A percentile compares a stretch with the other conserved stretches of the same genome.
These are phyloP conservation scores for Chydorus sphaericus DNA, from an alignment of 2,888 invertebrate species.

Conservation along the genomic window DNA sequence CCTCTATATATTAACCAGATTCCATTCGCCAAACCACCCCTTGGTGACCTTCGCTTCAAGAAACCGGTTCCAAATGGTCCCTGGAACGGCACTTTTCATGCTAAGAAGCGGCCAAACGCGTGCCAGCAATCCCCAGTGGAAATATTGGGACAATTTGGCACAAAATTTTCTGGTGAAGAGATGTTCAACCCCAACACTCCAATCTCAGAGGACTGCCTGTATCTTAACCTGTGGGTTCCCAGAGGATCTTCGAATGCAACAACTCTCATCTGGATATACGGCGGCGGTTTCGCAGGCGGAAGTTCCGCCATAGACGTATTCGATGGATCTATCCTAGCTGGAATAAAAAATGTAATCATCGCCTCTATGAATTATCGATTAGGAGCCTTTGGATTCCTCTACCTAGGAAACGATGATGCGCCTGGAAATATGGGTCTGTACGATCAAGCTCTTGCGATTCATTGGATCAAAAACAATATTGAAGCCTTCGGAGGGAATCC, in stretches of 20 bases:
- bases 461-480: no score
- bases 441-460: constrained; percentile 85
- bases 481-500: no score
- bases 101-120: constrained; percentile 64
- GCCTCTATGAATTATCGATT: constrained; percentile 90
- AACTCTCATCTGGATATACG: constrained; percentile 38
- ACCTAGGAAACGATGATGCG: constrained; percentile 63
- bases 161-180: constrained; percentile 78
- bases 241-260: constrained; percentile 18
- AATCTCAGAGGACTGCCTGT: constrained; percentile 88
- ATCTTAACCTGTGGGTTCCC: constrained; percentile 92
- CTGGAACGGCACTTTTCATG: constrained; percentile 71
- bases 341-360: constrained; percentile 81
- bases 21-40: constrained; percentile 81
- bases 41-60: constrained; percentile 62
- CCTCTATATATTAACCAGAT: no score
- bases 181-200: constrained; percentile 97
- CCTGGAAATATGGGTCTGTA: constrained; percentile 82
- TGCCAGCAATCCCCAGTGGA: constrained; percentile 81
- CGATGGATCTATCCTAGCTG: constrained; percentile 80
- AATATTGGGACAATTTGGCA: constrained; percentile 77
- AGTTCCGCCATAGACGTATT: no score
- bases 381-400: constrained; percentile 87
- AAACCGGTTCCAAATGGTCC: constrained; percentile 70
- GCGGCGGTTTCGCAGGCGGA: no score